Evolutionary conservation across 2,113 vertebrate species (phyloP).

Genomic region (Dasyprocta punctata): DNA sequence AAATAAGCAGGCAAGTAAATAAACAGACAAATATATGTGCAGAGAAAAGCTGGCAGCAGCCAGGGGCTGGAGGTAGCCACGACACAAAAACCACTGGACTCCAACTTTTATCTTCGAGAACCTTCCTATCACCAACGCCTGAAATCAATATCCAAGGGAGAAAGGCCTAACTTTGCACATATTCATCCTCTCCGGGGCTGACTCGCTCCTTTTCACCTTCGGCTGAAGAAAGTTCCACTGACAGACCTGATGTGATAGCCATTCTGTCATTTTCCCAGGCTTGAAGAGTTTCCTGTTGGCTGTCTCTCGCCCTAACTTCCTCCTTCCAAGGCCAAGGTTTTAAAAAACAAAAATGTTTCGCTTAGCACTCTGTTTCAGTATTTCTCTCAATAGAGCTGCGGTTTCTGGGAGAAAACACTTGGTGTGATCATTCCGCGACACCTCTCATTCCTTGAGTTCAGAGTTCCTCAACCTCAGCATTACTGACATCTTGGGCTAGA

Average conservation of each 20-base stretch:
- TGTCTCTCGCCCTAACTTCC: not conserved
- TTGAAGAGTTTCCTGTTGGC: not conserved
- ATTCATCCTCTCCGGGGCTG: not conserved
- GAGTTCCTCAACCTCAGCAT: not conserved
- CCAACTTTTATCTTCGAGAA: not conserved
- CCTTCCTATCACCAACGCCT: not conserved
- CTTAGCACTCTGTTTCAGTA: not conserved
- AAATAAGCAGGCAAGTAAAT: not conserved
- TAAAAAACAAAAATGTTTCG: not conserved
- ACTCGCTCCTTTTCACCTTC: not conserved
- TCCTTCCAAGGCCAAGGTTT: not conserved
- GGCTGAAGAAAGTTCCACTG: not conserved
- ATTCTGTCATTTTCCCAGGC: not conserved
- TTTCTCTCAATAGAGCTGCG: not conserved
- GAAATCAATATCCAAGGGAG: not conserved
- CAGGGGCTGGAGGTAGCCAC: not conserved
- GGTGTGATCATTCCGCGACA: not conserved
- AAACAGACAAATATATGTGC: not conserved
- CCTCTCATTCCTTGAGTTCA: fast-evolving
- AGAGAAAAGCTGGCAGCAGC: not conserved
- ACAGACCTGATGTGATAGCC: not conserved
- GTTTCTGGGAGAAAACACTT: not conserved
- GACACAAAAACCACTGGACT: fast-evolving
- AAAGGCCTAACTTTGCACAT: not conserved
- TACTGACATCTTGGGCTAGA: not conserved